phyloP scores from a whole-genome alignment of 2,888 invertebrate species.

The Drosophila peninsularis region DNA sequence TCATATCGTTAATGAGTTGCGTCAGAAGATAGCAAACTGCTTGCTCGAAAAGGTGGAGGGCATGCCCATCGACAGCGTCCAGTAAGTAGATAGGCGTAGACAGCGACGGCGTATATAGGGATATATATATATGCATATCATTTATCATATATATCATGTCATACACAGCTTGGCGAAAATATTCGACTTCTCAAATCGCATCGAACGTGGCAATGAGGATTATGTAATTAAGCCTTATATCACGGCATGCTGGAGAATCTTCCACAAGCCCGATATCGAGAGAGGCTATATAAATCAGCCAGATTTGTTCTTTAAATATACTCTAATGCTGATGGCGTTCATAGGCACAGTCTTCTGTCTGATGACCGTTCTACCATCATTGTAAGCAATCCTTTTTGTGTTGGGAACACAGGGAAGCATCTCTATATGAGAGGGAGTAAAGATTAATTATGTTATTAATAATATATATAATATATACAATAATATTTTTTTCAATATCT shows the following conservation, averaged over 20 bases:
- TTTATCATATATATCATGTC: too few relatives aligned
- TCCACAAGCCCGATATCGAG: constrained; percentile 88
- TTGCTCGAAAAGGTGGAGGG: constrained; percentile 41
- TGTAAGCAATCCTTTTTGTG: constrained; percentile 20
- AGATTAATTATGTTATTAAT: too few relatives aligned
- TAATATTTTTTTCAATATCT: background rate
- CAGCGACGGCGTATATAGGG: too few relatives aligned
- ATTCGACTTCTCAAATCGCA: constrained; percentile 11
- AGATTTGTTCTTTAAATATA: constrained; percentile 94
- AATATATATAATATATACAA: too few relatives aligned
- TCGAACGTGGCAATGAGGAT: constrained; percentile 27
- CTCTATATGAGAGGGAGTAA: background rate
- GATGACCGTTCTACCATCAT: constrained; percentile 64
- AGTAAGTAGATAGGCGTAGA: constrained; percentile 85
- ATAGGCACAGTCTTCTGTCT: constrained; percentile 87
- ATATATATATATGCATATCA: too few relatives aligned
- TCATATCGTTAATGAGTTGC: too few relatives aligned
- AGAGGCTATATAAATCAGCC: constrained; percentile 89
- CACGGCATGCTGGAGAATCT: constrained; percentile 87
- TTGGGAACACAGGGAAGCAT: background rate
- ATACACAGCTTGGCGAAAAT: constrained; percentile 13
- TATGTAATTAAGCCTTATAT: constrained; percentile 53
- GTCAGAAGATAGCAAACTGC: constrained; percentile 1
- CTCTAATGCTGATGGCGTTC: constrained; percentile 87
- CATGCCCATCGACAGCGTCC: constrained; percentile 91